Percentiles rank a stretch among this genome's conserved stretches.
phyloP scores from a whole-genome alignment of 2,113 vertebrate species.

The Apteryx owenii region DNA sequence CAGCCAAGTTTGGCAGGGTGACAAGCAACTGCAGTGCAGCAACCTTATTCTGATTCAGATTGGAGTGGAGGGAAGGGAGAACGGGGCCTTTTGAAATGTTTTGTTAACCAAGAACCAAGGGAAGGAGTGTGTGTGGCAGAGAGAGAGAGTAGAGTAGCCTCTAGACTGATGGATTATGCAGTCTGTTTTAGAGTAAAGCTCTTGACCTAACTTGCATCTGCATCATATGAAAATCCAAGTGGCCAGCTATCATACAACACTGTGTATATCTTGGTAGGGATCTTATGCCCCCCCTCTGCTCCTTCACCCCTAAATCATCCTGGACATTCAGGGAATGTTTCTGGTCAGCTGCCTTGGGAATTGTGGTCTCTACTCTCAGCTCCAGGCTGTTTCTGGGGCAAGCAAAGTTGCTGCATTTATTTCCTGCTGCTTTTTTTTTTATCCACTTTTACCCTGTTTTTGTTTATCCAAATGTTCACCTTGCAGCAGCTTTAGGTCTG shows the following conservation, averaged over 20 bases:
- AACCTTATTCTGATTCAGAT: conserved; percentile 11
- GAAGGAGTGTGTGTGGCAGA: background rate
- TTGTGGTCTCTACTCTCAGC: background rate
- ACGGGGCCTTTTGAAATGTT: background rate
- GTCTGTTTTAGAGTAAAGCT: background rate
- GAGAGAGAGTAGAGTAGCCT: background rate
- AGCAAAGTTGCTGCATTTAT: background rate
- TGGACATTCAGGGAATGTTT: background rate
- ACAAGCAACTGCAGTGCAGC: background rate
- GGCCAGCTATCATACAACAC: background rate
- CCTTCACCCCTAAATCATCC: background rate
- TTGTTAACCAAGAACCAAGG: background rate
- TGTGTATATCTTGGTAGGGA: background rate
- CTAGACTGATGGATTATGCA: background rate
- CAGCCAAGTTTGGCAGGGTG: background rate
- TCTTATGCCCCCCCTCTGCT: background rate
- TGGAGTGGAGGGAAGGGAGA: background rate
- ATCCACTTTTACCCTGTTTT: background rate
- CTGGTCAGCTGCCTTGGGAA: background rate
- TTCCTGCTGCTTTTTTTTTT: background rate
- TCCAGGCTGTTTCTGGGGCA: background rate
- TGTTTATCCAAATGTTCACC: background rate
- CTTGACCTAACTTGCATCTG: background rate
- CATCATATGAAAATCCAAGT: background rate
- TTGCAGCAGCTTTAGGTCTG: background rate